These are phyloP conservation scores for Pseudolaguvia tuberculata DNA, from an alignment of 2,113 vertebrate genomes.

Conservation along the genomic window DNA sequence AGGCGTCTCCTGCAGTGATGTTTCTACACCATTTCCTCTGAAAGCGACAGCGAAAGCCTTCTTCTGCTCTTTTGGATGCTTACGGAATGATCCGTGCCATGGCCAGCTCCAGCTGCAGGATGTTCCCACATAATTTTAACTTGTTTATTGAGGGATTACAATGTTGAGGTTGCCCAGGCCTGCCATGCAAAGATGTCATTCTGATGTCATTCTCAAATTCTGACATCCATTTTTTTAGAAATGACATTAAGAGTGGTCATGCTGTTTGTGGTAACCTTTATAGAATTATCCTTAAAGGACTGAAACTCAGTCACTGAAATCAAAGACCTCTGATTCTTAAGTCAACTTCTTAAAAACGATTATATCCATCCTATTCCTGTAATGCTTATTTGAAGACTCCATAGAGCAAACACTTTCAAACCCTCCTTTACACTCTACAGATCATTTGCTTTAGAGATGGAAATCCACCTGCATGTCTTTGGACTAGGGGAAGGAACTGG, in stretches of 20 bases:
- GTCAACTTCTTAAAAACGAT: background rate
- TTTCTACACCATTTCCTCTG: constrained; percentile 34
- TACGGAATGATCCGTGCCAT: constrained; percentile 23
- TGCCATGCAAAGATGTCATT: constrained; percentile 17
- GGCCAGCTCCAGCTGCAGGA: constrained; percentile 31
- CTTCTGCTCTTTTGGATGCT: constrained; percentile 23
- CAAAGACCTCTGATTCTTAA: background rate
- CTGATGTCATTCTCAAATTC: background rate
- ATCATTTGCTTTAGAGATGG: too few species aligned
- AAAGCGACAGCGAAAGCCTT: constrained; percentile 26
- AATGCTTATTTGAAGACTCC: too few species aligned
- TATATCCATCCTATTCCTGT: background rate
- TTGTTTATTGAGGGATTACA: constrained; percentile 36
- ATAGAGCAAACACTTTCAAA: too few species aligned
- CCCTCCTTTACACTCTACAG: too few species aligned
- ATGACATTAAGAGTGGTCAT: background rate
- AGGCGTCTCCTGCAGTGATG: constrained; percentile 38
- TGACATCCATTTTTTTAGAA: background rate
- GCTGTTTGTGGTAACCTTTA: background rate
- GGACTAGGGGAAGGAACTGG: too few species aligned
- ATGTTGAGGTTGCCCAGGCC: constrained; percentile 28
- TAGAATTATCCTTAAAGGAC: background rate
- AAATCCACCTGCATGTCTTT: too few species aligned
- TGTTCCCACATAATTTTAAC: constrained; percentile 40
- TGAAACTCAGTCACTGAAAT: background rate